phyloP scores from a whole-genome alignment of 1,140 invertebrate species.

The honey bee (Apis mellifera) region Amel_HAv3.1 CM009935.2:2967001-2967500 shows the following conservation, averaged over 20 bases:
- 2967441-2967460: too few species aligned
- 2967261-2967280: neutral
- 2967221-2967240: constrained; percentile 44
- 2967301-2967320: neutral
- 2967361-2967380: too few species aligned
- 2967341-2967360: neutral
- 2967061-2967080: neutral
- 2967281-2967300: neutral
- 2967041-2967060: too few species aligned
- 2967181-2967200: neutral
- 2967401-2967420: too few species aligned
- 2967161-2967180: constrained; percentile 11
- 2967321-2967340: neutral
- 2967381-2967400: too few species aligned
- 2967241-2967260: constrained; percentile 3
- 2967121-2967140: too few species aligned
- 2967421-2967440: too few species aligned
- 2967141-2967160: neutral
- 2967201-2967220: constrained; percentile 9
- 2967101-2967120: too few species aligned
- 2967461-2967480: neutral
- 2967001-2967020: neutral
- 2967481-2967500: neutral
- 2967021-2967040: neutral
- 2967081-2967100: too few species aligned